Conservation (phyloP, 2,888 invertebrate genomes). For the Diplolepis rosae region DNA sequence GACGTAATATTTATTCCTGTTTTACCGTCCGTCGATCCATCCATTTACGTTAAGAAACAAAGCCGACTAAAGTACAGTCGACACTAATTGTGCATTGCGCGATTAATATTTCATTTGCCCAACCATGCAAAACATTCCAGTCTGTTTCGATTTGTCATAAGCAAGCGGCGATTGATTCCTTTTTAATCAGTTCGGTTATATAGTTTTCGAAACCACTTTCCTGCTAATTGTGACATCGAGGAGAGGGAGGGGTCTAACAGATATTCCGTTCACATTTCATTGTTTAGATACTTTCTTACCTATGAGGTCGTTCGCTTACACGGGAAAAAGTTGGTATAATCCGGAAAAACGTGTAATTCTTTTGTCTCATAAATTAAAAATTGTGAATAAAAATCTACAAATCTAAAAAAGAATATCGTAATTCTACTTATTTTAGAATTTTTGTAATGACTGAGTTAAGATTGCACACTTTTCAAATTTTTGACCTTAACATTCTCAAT, state of each 20-base stretch:
- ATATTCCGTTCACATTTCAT: conserved; percentile 11
- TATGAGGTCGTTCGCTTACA: conserved; percentile 10
- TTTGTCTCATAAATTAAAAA: no score
- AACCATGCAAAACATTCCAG: conserved; percentile 42
- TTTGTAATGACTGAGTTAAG: no score
- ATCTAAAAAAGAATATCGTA: no score
- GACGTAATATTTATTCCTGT: conserved; percentile 40
- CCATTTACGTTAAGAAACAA: conserved; percentile 49
- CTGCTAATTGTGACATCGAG: conserved; percentile 46
- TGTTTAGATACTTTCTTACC: conserved; percentile 6
- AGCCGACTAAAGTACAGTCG: conserved; percentile 67
- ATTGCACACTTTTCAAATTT: no score
- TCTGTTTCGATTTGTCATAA: conserved; percentile 33
- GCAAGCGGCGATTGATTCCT: conserved; percentile 57
- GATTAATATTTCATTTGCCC: conserved; percentile 68
- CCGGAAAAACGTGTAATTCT: no score
- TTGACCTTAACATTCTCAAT: no score
- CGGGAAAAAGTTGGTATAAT: no score
- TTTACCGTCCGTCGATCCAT: conserved; percentile 34
- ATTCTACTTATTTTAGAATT: no score
- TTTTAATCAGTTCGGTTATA: conserved; percentile 69
- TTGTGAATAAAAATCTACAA: no score
- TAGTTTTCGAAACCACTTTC: conserved; percentile 55
- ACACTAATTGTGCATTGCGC: conserved; percentile 69
- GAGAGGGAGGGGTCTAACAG: conserved; percentile 1